Evolutionary conservation across 2,113 vertebrate genomes (phyloP).

Genomic region (Aegithalos caudatus): DNA sequence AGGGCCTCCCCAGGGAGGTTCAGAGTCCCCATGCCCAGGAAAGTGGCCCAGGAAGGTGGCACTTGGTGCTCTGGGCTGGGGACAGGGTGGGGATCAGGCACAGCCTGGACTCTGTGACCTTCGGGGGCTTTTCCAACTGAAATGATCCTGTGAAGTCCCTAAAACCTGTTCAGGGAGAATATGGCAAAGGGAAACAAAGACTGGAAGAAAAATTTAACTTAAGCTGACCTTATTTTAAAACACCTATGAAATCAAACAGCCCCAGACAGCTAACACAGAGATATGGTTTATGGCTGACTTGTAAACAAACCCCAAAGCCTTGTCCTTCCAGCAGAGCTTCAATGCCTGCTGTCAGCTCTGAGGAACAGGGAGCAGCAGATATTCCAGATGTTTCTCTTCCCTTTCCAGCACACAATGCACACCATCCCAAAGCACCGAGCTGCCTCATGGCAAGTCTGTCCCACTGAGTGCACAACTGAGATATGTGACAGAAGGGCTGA

Average conservation of each 20-base stretch:
- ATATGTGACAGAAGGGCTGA: neutral
- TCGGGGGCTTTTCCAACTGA: neutral
- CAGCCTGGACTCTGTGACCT: accelerated
- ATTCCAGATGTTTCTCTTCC: neutral
- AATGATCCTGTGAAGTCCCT: neutral
- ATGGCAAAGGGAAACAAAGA: neutral
- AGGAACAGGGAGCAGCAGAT: neutral
- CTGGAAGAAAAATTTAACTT: neutral
- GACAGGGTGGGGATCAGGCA: neutral
- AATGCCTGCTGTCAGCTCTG: neutral
- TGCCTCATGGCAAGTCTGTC: neutral
- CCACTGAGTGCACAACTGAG: neutral
- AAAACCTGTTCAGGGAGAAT: accelerated
- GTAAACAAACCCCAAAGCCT: neutral
- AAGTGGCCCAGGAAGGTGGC: neutral
- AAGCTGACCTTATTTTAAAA: neutral
- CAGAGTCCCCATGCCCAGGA: accelerated
- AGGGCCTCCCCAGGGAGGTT: neutral
- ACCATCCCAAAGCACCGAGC: neutral
- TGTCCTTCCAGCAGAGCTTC: neutral
- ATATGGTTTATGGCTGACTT: neutral
- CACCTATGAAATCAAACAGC: neutral
- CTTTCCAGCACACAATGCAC: neutral
- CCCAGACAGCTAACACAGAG: accelerated
- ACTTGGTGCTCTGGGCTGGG: neutral